Percentiles rank a stretch among this genome's conserved stretches.
Conservation (phyloP, 1,140 invertebrate genomes). For the Rhyzopertha dominica region DNA sequence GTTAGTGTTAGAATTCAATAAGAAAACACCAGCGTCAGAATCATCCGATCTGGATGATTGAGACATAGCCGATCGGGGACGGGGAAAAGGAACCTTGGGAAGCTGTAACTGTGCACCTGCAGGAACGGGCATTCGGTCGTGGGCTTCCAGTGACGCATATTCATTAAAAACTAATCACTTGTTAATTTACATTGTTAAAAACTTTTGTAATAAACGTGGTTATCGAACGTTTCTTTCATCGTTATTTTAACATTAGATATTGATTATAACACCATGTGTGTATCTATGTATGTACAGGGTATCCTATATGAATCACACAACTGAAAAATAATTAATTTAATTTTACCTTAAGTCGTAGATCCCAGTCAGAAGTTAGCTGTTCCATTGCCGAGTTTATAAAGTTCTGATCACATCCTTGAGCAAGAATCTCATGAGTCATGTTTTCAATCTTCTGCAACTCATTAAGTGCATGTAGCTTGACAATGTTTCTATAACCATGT, state of each 20-base stretch:
- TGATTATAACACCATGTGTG: neutral
- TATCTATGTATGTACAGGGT: neutral
- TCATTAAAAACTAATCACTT: too few species aligned
- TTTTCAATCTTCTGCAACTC: conserved; percentile 56
- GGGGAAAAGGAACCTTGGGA: too few species aligned
- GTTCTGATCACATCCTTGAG: conserved; percentile 30
- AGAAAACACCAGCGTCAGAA: too few species aligned
- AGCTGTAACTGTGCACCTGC: too few species aligned
- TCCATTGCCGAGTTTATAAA: conserved; percentile 42
- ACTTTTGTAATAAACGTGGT: too few species aligned
- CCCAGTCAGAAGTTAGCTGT: conserved; percentile 53
- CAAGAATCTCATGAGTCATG: conserved; percentile 41
- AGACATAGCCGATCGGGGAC: too few species aligned
- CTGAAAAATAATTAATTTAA: neutral
- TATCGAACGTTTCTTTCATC: too few species aligned
- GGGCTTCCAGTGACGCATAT: too few species aligned
- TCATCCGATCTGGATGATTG: too few species aligned
- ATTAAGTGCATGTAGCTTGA: conserved; percentile 63
- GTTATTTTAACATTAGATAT: conserved; percentile 3
- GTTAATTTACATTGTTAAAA: too few species aligned
- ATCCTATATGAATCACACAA: neutral
- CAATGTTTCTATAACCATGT: conserved; percentile 74
- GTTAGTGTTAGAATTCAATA: too few species aligned
- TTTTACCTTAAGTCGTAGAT: conserved; percentile 47
- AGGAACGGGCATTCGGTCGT: too few species aligned